Conservation (phyloP, 1,140 invertebrate species). For the Tetragnatha versicolor region DNA sequence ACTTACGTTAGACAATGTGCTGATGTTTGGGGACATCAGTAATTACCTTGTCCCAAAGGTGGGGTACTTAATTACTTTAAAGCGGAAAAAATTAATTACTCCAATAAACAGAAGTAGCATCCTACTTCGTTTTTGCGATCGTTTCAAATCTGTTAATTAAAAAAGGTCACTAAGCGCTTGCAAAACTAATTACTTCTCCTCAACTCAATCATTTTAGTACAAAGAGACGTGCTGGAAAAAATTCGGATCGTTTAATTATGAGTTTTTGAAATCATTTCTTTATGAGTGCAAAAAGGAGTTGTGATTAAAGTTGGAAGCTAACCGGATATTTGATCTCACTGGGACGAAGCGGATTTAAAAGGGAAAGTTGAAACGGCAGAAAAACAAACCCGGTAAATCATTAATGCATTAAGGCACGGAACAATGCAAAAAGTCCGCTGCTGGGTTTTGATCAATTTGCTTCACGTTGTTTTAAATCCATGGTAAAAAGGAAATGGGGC, state of each 20-base stretch:
- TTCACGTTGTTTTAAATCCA: too few species aligned
- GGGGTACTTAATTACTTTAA: constrained; percentile 46
- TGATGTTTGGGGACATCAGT: constrained; percentile 25
- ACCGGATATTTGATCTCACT: too few species aligned
- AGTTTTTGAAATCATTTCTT: constrained; percentile 36
- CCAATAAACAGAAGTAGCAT: constrained; percentile 53
- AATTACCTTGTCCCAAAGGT: constrained; percentile 44
- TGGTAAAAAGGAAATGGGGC: too few species aligned
- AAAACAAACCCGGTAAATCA: too few species aligned
- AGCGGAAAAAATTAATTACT: constrained; percentile 51
- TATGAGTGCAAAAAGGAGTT: background rate
- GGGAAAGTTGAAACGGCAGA: too few species aligned
- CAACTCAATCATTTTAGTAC: constrained; percentile 30
- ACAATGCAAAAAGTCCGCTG: too few species aligned
- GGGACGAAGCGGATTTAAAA: too few species aligned
- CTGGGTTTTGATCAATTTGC: too few species aligned
- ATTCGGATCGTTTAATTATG: constrained; percentile 36
- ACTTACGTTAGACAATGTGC: constrained; percentile 43
- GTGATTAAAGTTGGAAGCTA: too few species aligned
- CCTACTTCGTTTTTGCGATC: constrained; percentile 31
- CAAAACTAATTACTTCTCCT: constrained; percentile 52
- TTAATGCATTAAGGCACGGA: too few species aligned
- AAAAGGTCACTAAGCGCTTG: constrained; percentile 18
- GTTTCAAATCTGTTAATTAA: constrained; percentile 43
- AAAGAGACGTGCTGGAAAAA: constrained; percentile 14